Base-by-base conservation (phyloP, 1,140 invertebrate species). In the Paramacrobiotus metropolitanus region DNA sequence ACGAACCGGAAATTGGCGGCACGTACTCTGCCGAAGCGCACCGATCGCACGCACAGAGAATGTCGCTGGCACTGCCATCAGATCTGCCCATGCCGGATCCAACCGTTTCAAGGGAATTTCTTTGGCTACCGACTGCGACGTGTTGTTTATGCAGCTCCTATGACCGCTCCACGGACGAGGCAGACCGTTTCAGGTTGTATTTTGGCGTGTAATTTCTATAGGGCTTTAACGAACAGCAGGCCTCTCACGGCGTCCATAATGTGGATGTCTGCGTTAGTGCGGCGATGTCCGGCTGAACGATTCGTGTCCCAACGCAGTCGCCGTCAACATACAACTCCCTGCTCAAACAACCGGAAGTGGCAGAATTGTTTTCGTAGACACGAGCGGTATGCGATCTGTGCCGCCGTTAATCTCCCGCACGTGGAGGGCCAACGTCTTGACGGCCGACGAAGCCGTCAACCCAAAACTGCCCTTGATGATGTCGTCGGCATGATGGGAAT, bases 221-320 rank as follows among this genome's bases (percentile, higher is more conserved):
- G 79, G 20, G 94, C 81, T 1, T 85, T 89, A 2, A 85, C 82
- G 67, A 88, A 88, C 1, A 91, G 90, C 48, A 94, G 82, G 59
- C 91, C 91, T 2, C 96, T 78, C 24, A 96, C 85, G 65, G 85
- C 79, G 71, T 96, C 87, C 66, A 96, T 92, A 64, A 95, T 87
- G 70, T 96, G 92, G 59, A 78, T 84, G 64, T 90, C 84, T 61
- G 91, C 91, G 72, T 96, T 92, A 1, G 84, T 88, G 29, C 87
- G 0, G 85, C 87, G 55, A 96, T 84, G 71, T 97, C 87, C 0
- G 87, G 80, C 63, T 86, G 84, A 3, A 86, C 77, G 48, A 92
- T 81, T 0, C 86, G 87, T 1, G 87, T 87, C 70, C 90, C 92
- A 0, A 91, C 87, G n/a, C 88, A 88, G n/a, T 85, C 86, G 9